Conservation (phyloP, 2,888 invertebrate genomes). For the Pocota personata region DNA sequence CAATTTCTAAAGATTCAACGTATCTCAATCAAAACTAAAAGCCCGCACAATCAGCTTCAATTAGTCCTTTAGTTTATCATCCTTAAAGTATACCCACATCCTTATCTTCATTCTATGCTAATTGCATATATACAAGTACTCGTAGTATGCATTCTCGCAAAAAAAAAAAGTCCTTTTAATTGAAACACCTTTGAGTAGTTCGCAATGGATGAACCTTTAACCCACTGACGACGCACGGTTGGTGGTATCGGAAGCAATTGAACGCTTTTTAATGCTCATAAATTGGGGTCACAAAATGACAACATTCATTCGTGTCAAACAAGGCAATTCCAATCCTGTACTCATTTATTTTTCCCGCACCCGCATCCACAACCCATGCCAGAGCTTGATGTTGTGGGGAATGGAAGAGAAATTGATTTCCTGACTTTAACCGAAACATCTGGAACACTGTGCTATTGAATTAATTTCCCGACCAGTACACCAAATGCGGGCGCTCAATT, state of each 20-base stretch:
- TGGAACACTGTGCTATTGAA: conserved; percentile 64
- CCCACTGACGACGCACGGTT: conserved; percentile 35
- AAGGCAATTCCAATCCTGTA: conserved; percentile 34
- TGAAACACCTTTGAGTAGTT: conserved; percentile 19
- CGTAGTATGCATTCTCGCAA: too few species aligned
- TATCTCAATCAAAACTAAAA: too few species aligned
- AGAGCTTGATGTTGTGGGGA: conserved; percentile 62
- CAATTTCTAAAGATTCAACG: too few species aligned
- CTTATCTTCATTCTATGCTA: not conserved
- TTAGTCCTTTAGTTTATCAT: too few species aligned
- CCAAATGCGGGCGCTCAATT: conserved; percentile 60
- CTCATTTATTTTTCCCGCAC: conserved; percentile 21
- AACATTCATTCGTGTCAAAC: conserved; percentile 62
- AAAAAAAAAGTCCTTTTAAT: conserved; percentile 4
- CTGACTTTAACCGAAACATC: conserved; percentile 70
- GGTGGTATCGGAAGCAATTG: conserved; percentile 64
- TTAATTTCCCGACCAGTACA: conserved; percentile 61
- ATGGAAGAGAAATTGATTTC: conserved; percentile 71
- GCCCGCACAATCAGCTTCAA: too few species aligned
- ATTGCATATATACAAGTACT: not conserved
- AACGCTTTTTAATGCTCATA: conserved; percentile 61
- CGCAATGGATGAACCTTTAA: not conserved
- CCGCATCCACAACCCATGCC: conserved; percentile 22
- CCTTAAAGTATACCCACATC: too few species aligned
- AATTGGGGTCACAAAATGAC: conserved; percentile 66